Conservation (phyloP, 2,888 invertebrate genomes). For the Cepaea hortensis region DNA sequence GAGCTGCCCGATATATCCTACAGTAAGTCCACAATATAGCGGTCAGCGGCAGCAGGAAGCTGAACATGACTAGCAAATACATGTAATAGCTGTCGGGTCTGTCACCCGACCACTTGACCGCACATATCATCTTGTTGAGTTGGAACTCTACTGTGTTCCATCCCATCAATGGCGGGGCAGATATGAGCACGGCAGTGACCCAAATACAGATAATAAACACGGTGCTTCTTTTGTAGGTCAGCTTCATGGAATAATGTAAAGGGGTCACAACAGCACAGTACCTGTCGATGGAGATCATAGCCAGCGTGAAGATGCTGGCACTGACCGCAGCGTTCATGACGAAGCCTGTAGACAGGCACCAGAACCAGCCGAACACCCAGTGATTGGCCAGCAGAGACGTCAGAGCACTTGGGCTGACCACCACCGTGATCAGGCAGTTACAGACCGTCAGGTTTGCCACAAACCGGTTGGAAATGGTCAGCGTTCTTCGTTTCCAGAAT, state of each 20-base stretch:
- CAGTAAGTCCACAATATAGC: slow-evolving; percentile 84
- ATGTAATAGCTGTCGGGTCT: slow-evolving; percentile 72
- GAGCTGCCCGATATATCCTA: slow-evolving; percentile 83
- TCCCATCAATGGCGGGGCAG: slow-evolving; percentile 74
- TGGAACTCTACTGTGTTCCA: slow-evolving; percentile 69
- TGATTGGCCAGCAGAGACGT: slow-evolving; percentile 72
- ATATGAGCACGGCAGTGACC: slow-evolving; percentile 75
- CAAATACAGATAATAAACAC: slow-evolving; percentile 76
- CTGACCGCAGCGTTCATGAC: slow-evolving; percentile 80
- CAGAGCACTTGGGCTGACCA: slow-evolving; percentile 77
- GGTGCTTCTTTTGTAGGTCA: slow-evolving; percentile 77
- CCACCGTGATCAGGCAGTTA: slow-evolving; percentile 77
- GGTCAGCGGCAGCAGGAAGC: slow-evolving; percentile 78
- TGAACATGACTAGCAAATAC: slow-evolving; percentile 75
- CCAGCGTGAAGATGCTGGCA: slow-evolving; percentile 81
- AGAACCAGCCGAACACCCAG: slow-evolving; percentile 67
- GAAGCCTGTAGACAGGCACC: slow-evolving; percentile 81
- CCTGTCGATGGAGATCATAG: slow-evolving; percentile 82
- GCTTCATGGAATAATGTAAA: slow-evolving; percentile 80
- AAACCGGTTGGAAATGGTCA: slow-evolving; percentile 86
- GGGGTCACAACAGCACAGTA: slow-evolving; percentile 83
- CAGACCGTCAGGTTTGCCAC: slow-evolving; percentile 80
- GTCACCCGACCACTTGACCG: slow-evolving; percentile 68
- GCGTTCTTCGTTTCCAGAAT: slow-evolving; percentile 84
- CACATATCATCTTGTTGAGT: slow-evolving; percentile 67